Evolutionary conservation across 2,888 invertebrate genomes (phyloP).

Genomic region (Leucania comma): DNA sequence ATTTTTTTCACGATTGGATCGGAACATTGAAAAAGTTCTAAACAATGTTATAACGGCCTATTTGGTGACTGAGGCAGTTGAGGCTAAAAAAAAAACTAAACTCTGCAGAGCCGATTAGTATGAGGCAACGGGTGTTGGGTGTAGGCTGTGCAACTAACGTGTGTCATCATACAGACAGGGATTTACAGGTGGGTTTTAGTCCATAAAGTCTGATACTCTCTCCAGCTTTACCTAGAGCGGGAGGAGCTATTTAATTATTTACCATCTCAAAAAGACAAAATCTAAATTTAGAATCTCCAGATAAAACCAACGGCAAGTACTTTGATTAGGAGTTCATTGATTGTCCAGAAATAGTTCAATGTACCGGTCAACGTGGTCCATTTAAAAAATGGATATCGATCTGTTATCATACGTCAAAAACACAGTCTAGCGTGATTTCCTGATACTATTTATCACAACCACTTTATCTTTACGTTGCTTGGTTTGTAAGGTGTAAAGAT

Average conservation of each 20-base stretch:
- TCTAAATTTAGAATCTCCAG: background rate
- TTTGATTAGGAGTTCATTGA: constrained; percentile 14
- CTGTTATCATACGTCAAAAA: constrained; percentile 18
- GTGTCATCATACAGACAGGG: background rate
- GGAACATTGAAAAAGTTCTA: too few species aligned
- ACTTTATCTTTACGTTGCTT: constrained; percentile 10
- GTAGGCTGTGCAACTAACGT: constrained; percentile 4
- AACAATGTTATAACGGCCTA: background rate
- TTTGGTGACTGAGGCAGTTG: background rate
- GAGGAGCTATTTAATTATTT: too few species aligned
- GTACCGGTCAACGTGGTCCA: constrained; percentile 19
- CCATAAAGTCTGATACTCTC: too few species aligned
- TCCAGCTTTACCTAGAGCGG: too few species aligned
- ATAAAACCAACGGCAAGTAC: background rate
- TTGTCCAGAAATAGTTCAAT: constrained; percentile 4
- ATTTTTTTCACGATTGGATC: too few species aligned
- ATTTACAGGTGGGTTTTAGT: too few species aligned
- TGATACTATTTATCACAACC: constrained; percentile 26
- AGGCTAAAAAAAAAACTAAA: background rate
- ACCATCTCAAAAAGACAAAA: background rate
- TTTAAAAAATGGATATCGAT: constrained; percentile 2
- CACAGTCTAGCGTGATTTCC: constrained; percentile 19
- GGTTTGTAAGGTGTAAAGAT: constrained; percentile 17
- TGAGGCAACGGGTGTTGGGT: background rate
- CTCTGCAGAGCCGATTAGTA: background rate